Evolutionary conservation across 2,888 invertebrate species (phyloP).

Genomic region (Lycia hirtaria): DNA sequence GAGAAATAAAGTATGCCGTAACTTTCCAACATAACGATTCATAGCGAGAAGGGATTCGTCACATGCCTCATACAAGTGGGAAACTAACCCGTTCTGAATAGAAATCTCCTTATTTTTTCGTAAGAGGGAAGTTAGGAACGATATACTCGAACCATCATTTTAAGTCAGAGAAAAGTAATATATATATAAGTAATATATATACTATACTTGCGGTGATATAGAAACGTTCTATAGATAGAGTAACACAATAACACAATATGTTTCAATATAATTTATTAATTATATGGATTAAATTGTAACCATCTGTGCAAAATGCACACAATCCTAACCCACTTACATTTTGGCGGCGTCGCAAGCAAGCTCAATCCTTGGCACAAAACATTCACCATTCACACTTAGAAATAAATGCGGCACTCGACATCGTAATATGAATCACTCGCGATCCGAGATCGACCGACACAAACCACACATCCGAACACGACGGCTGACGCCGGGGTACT

Average conservation of each 20-base stretch:
- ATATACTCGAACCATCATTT: neutral
- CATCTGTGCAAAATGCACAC: constrained; percentile 5
- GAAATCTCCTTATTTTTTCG: constrained; percentile 13
- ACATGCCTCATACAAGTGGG: constrained; percentile 11
- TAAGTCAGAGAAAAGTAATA: neutral
- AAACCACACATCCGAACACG: constrained; percentile 54
- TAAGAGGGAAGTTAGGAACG: neutral
- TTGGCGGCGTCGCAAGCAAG: constrained; percentile 45
- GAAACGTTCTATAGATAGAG: no score
- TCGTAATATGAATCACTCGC: constrained; percentile 70
- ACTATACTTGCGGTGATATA: neutral
- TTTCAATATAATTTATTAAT: no score
- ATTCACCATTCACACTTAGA: constrained; percentile 65
- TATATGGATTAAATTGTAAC: neutral
- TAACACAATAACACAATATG: no score
- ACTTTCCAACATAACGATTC: constrained; percentile 1
- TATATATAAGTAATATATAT: neutral
- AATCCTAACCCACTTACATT: constrained; percentile 53
- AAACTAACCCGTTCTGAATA: constrained; percentile 16
- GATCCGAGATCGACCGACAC: constrained; percentile 50
- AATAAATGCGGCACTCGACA: constrained; percentile 64
- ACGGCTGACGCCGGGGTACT: constrained; percentile 75
- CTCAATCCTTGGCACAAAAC: constrained; percentile 59
- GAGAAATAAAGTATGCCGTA: no score
- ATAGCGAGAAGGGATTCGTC: constrained; percentile 5